Conservation (phyloP, 92 coral and sea anemone genomes). For the Siderastrea siderea region DNA sequence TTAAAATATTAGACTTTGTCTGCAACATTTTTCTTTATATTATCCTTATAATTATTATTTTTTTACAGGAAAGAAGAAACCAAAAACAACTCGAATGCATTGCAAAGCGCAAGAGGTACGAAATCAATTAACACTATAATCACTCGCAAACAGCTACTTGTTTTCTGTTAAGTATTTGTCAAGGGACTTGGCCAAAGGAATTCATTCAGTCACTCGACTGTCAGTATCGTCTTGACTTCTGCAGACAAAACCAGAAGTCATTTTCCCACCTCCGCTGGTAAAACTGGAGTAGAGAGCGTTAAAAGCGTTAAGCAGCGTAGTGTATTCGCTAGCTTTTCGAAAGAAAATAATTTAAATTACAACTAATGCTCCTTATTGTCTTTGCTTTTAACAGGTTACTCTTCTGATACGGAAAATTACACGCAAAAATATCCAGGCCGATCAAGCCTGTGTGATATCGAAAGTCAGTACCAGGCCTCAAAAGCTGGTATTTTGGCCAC, state of each 20-base stretch:
- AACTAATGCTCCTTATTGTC: background rate
- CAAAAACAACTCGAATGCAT: background rate
- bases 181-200: too few species aligned
- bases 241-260: too few species aligned
- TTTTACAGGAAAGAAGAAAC: slow-evolving; percentile 24
- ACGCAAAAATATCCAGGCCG: background rate
- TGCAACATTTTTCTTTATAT: background rate
- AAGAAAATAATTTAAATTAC: too few species aligned
- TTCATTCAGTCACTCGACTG: too few species aligned
- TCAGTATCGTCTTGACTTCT: too few species aligned
- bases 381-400: slow-evolving; percentile 24
- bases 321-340: too few species aligned
- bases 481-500: slow-evolving; percentile 36
- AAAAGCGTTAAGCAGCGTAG: too few species aligned
- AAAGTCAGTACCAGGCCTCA: background rate
- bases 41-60: background rate
- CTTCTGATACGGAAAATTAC: slow-evolving; percentile 43
- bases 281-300: too few species aligned
- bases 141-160: too few species aligned
- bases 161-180: too few species aligned
- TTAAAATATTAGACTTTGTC: too few species aligned
- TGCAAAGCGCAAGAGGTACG: slow-evolving; percentile 18
- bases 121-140: background rate
- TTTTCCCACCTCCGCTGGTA: too few species aligned
- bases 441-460: background rate